Base-by-base conservation (phyloP, 2,113 vertebrate genomes). In the Sturnus vulgaris region DNA sequence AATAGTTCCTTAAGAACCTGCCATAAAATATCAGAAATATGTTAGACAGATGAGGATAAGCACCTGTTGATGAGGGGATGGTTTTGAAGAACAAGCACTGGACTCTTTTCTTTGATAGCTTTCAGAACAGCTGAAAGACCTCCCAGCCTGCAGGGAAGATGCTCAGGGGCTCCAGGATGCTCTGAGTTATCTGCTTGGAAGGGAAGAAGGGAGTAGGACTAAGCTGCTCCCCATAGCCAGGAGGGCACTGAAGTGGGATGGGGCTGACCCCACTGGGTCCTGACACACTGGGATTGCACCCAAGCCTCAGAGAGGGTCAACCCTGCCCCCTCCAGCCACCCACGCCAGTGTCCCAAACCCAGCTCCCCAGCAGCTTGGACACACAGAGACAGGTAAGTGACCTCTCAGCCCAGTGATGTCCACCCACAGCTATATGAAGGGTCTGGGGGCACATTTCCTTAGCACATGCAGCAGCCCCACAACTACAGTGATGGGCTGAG, bases 271-370 rank as follows among this genome's bases (percentile, higher is more conserved):
- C 37, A 64, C 23, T 9, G 7, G 56, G 37, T 50, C 17, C 75
- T 88, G 59, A 22, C 4, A 0, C 3, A 3, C 50, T 64, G 63
- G 52, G 42, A n/a, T 42, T 65, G 60, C 28, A 40, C 42, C 61
- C 66, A 63, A 61, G 24, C 46, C 37, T 49, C 37, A 15, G n/a
- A 73, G 30, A 88, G 8, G 14, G 4, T 7, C 25, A 82, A 2
- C 21, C 31, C 65, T 30, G 31, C 16, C 18, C 12, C 23, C 31
- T 73, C 56, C 6, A 15, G 25, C 40, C 53, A 65, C 28, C 22
- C 6, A 1, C 16, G 17, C 33, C 0, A 0, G n/a, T 30, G 40
- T 65, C 61, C 70, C 46, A 79, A n/a, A 61, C 14, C 35, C 50
- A 44, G 27, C 52, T 75, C 31, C 31, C 9, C 78, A 75, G 42